Percentiles rank a stretch among this genome's conserved stretches.
Conservation (phyloP, 2,113 vertebrate species). For the Peromyscus maniculatus region DNA sequence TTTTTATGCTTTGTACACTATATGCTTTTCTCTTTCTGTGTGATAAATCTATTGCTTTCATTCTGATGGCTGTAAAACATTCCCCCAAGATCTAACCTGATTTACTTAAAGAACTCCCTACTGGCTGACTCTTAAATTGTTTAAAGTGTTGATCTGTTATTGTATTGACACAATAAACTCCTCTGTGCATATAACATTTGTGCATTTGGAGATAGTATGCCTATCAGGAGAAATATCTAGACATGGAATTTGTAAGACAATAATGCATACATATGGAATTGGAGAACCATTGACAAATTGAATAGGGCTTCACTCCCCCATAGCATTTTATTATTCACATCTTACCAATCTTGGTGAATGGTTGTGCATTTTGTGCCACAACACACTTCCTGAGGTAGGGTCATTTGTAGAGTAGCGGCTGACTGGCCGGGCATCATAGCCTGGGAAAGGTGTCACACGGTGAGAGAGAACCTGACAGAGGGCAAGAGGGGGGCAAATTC, state of each 20-base stretch:
- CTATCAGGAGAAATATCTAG: neutral
- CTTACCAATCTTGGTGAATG: neutral
- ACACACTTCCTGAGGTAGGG: neutral
- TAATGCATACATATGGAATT: neutral
- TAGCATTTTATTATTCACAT: neutral
- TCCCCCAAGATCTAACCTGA: neutral
- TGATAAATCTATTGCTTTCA: slow-evolving; percentile 33
- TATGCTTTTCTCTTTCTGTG: slow-evolving; percentile 27
- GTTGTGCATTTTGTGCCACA: neutral
- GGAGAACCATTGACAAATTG: slow-evolving; percentile 33
- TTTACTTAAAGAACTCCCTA: slow-evolving; percentile 48
- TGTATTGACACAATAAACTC: neutral
- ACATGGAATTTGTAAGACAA: neutral
- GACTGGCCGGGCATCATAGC: neutral
- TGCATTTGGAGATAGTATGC: neutral
- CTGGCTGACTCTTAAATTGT: neutral
- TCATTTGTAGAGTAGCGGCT: neutral
- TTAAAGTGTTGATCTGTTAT: slow-evolving; percentile 15
- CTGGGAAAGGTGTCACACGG: neutral
- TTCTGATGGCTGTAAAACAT: neutral
- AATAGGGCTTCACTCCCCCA: neutral
- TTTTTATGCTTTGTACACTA: neutral
- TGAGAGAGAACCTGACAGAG: neutral
- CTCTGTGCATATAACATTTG: neutral
- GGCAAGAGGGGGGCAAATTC: neutral